These are phyloP conservation scores for Hyla sarda DNA, from an alignment of 2,113 vertebrate species.

Conservation along the genomic window DNA sequence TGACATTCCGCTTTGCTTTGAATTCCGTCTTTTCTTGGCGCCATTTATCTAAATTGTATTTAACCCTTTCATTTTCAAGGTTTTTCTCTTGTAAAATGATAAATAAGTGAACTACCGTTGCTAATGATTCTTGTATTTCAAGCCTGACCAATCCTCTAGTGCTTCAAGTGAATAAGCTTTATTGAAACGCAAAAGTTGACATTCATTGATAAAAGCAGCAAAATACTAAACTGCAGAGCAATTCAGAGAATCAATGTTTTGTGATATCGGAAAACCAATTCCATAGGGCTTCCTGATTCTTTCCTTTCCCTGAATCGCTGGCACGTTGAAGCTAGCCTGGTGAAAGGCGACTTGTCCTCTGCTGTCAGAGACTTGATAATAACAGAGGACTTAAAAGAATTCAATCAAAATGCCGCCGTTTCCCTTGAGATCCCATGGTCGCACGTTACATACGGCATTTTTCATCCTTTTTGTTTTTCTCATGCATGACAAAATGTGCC, in stretches of 20 bases:
- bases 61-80: not conserved
- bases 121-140: conserved; percentile 1
- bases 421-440: conserved; percentile 45
- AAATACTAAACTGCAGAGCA: conserved; percentile 33
- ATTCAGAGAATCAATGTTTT: conserved; percentile 43
- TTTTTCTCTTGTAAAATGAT: not conserved
- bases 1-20: no score
- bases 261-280: not conserved
- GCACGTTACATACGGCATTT: conserved; percentile 34
- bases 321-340: conserved; percentile 31
- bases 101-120: not conserved
- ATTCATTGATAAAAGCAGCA: conserved; percentile 3
- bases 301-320: conserved; percentile 18
- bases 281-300: conserved; percentile 8
- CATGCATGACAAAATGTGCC: conserved; percentile 36
- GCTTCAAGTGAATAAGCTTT: conserved; percentile 27
- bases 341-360: conserved; percentile 56
- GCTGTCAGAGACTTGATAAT: conserved; percentile 55
- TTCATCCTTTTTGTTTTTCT: conserved; percentile 33
- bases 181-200: conserved; percentile 44
- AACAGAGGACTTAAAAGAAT: conserved; percentile 49
- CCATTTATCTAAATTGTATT: not conserved
- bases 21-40: not conserved
- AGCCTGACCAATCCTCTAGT: not conserved
- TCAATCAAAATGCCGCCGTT: conserved; percentile 47